Evolutionary conservation across 2,888 invertebrate genomes (phyloP), one percentile per base, ranked within the genome.

Genomic region (Drosophila quasianomalipes): DNA sequence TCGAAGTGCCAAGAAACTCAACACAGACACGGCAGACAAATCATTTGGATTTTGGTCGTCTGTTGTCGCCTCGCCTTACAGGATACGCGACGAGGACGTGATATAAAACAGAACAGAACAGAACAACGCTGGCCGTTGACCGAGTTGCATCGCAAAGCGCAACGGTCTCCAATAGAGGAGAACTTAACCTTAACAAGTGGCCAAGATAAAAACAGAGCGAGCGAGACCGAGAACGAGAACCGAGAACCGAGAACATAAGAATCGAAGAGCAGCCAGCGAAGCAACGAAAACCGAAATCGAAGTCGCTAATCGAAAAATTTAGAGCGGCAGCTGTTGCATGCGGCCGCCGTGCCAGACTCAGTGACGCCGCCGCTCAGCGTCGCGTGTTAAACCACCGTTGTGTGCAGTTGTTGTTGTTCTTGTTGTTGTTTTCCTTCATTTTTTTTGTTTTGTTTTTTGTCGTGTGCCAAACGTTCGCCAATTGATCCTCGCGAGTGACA

Each of bases 291-390:
- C 51, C 55, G 52, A 78, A 75, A 65, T 61, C 33, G 53, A 64
- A 75, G 63, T 58, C 35, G 65, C 28, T 26, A 63, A 57, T 54
- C 63, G 41, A n/a, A 62, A 61, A 30, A 52, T 52, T 60, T 41
- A 62, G 81, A 79, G 83, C 85, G 89, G 89, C 90, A 90, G 90
- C 90, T 90, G 89, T 86, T 84, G 92, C 91, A 92, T 85, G 82
- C 82, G 88, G 83, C 84, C 82, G 83, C 81, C 70, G 87, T 81
- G 81, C 68, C 76, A 79, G 83, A 79, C 79, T 77, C 33, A 77
- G 79, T 79, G 82, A 82, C 82, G 86, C 74, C 85, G 83, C 81
- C 78, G 83, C 82, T 81, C 81, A 70, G 70, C 80, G 71, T 74
- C 78, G 64, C 64, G 70, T 71, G 61, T 44, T 73, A 69, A 47